Base-by-base conservation (phyloP, 2,113 vertebrate genomes). In the Phalacrocorax aristotelis region DNA sequence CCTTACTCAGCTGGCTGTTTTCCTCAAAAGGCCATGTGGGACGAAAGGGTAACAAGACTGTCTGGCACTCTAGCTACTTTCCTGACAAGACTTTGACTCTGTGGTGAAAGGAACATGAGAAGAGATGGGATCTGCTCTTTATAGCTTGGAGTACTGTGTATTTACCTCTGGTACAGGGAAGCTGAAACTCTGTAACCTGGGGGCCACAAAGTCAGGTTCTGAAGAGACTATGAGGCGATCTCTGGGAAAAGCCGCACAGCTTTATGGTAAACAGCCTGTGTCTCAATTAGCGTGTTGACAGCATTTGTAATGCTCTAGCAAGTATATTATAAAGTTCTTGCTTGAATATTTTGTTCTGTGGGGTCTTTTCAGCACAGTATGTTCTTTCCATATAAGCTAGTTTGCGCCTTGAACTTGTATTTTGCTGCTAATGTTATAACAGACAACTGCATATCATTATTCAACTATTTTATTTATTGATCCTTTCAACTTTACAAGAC, bases 391-490 rank as follows among this genome's bases (percentile, higher is more conserved):
- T 2, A 29, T 36, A 69, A 93, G 62, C 25, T 58, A 22, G 11
- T 48, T 85, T 54, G 58, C 78, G 62, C n/a, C 75, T 87, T 77
- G 75, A 77, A 83, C 74, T 91, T 83, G 29, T 65, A 2, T 95
- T 94, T 93, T 87, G 70, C 83, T 69, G 83, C 77, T 89, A 79
- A 87, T 87, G 30, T 70, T 96, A 1, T 79, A 90, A 79, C 19
- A 64, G 95, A 82, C 51, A 95, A 92, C 44, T 60, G 68, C 60
- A 52, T 93, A 90, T 82, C 77, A 57, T 96, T 92, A 76, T 64
- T 95, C 61, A 89, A 93, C 85, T 77, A 40, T 90, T 96, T 90
- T 70, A 95, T 96, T 97, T 97, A 97, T 96, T 89, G 95, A 96
- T 96, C 92, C 90, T 94, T 96, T 95, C 84, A 94, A 61, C 88